Percentiles rank a stretch among this genome's conserved stretches.
These are phyloP conservation scores for Garrulus glandarius DNA, from an alignment of 2,797 vertebrate species.

Conservation along the genomic window DNA sequence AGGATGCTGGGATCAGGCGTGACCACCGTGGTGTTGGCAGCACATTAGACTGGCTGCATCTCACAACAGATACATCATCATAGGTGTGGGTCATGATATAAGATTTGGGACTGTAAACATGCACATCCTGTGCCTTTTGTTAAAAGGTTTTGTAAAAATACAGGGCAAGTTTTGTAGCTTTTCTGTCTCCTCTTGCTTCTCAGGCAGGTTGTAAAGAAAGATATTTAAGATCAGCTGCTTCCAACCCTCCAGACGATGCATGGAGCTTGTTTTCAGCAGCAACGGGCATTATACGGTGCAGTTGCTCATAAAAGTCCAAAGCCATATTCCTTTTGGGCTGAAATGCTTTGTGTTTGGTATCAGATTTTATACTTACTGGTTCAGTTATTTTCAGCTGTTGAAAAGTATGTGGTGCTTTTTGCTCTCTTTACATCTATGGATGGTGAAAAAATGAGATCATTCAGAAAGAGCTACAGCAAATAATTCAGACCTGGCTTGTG, in stretches of 20 bases:
- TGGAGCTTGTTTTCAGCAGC: not conserved
- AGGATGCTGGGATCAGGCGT: not conserved
- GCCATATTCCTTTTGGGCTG: constrained; percentile 10
- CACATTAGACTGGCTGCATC: accelerated
- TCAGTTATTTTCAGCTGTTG: constrained; percentile 6
- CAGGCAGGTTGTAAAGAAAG: not conserved
- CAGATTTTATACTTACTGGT: not conserved
- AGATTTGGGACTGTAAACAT: not conserved
- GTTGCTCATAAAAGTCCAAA: constrained; percentile 24
- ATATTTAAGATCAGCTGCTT: not conserved
- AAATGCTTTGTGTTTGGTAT: not conserved
- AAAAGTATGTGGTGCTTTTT: not conserved
- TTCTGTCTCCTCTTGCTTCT: not conserved
- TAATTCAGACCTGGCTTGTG: constrained; percentile 8
- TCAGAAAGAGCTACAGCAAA: constrained; percentile 15
- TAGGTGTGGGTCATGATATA: not conserved
- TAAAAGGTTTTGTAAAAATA: not conserved
- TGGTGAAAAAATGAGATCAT: constrained; percentile 28
- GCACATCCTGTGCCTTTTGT: not conserved
- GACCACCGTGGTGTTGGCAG: not conserved
- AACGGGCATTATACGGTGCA: not conserved
- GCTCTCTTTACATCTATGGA: not conserved
- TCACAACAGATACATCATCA: accelerated
- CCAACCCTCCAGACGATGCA: not conserved
- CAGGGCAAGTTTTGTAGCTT: not conserved